Percentiles rank a stretch among this genome's conserved stretches.
These are phyloP conservation scores for Heliconius hewitsoni DNA, from an alignment of 1,140 invertebrate genomes.

Conservation along the genomic window DNA sequence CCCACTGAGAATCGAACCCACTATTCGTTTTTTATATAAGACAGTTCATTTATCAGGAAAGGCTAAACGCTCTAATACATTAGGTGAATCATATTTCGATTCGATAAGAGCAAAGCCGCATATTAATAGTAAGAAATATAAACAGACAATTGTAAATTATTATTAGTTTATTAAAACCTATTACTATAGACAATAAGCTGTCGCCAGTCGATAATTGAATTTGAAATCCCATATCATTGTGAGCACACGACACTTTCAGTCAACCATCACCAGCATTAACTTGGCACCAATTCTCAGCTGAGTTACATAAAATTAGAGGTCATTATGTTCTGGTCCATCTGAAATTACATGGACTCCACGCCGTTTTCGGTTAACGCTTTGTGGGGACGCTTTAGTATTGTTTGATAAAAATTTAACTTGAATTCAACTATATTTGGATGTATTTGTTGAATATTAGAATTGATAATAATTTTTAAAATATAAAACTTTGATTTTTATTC, in stretches of 20 bases:
- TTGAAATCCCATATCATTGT: slow-evolving; percentile 31
- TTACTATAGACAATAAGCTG: slow-evolving; percentile 27
- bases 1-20: too few species aligned
- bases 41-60: too few species aligned
- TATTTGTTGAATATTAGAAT: neutral
- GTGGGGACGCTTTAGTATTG: slow-evolving; percentile 18
- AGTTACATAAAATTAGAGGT: neutral
- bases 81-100: too few species aligned
- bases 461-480: neutral
- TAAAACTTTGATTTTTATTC: neutral
- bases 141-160: neutral
- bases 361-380: slow-evolving; percentile 20
- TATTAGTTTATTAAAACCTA: slow-evolving; percentile 28
- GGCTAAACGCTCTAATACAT: too few species aligned
- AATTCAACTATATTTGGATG: neutral
- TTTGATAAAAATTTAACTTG: slow-evolving; percentile 22
- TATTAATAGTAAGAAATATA: too few species aligned
- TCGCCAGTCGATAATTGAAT: slow-evolving; percentile 30
- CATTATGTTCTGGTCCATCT: slow-evolving; percentile 15
- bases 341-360: slow-evolving; percentile 17
- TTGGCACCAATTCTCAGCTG: slow-evolving; percentile 1
- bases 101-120: too few species aligned
- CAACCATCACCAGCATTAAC: slow-evolving; percentile 10
- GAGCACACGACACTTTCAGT: slow-evolving; percentile 28
- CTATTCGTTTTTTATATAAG: too few species aligned